Evolutionary conservation across 2,888 invertebrate species (phyloP), one percentile per base, ranked within the genome.

Genomic region (Spodoptera exigua): DNA sequence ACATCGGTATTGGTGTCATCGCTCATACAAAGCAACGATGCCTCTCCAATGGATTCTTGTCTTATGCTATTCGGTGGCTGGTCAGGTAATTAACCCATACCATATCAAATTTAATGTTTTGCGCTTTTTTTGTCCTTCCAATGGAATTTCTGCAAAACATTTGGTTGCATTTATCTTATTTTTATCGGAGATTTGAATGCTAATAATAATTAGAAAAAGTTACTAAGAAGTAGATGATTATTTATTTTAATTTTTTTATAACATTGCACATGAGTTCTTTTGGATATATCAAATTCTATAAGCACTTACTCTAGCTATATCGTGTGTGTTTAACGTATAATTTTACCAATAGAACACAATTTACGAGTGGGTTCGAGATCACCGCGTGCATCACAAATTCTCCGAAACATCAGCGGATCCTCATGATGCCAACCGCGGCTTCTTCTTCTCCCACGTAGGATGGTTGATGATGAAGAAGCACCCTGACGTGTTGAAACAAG

Each of bases 401-500:
- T 95, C 95, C 0, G 98, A 98, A 85, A 97, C 97, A 0, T 95
- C 96, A 72, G 97, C 97, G 0, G 98, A 98, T 90, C 98, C 98
- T 0, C 98, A 98, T 85, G 96, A 98, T 85, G 96, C 96, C 3
- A 95, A 95, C 56, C 95, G 97, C 7, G 98, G 98, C 0, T 98
- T 99, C 90, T 98, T 98, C 93, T 99, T 98, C 91, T 95, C 98
- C 0, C 99, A 99, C 86, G 96, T 98, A 36, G 99, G 99, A 17
- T 99, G 99, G 99, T 94, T 99, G 17, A 96, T 97, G 96, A 96
- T 97, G 95, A 95, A 96, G 78, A 98, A 99, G 86, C 98, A 98
- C 86, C 98, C 98, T 0, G 97, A 97, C 61, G 98, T 99, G 1
- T 91, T 97, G 47, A 92, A 92, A 17, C 96, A 97, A 80, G 98